These are phyloP conservation scores for Habroteleia sp. DNA, from an alignment of 2,888 invertebrate species.

Conservation along the genomic window DNA sequence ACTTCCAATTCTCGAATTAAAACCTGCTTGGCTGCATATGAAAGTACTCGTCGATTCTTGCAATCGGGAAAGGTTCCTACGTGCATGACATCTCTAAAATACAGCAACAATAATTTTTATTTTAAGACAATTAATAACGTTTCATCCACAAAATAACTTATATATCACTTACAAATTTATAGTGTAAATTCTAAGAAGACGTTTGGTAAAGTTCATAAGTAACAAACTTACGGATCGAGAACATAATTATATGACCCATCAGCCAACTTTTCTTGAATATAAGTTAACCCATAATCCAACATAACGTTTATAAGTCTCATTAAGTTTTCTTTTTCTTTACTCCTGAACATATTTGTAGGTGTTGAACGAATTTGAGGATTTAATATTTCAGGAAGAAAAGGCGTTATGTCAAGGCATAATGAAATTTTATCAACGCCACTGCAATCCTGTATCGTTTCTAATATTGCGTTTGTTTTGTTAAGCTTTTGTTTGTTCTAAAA, in stretches of 20 bases:
- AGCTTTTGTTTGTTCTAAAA: constrained; percentile 80
- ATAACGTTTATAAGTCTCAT: constrained; percentile 89
- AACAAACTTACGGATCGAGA: constrained; percentile 77
- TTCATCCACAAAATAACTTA: no score
- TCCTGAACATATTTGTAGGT: constrained; percentile 87
- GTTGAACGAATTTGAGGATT: constrained; percentile 74
- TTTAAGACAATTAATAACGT: no score
- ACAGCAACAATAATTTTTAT: no score
- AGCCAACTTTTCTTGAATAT: constrained; percentile 88
- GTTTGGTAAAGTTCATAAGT: no score
- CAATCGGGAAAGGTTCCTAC: constrained; percentile 74
- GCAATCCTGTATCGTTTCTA: constrained; percentile 69
- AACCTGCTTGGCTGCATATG: constrained; percentile 75
- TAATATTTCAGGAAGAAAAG: constrained; percentile 77
- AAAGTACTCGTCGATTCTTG: constrained; percentile 69
- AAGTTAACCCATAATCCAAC: constrained; percentile 94
- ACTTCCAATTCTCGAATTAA: constrained; percentile 75
- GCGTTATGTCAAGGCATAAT: constrained; percentile 72
- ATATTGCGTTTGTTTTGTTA: constrained; percentile 69
- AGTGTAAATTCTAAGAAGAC: no score
- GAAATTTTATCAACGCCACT: constrained; percentile 71
- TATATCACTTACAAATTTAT: no score
- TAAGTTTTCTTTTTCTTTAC: constrained; percentile 87
- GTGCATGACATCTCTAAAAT: no score
- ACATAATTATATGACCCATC: constrained; percentile 89